Base-by-base conservation (phyloP, 2,888 invertebrate species). In the Geotrupes spiniger region DNA sequence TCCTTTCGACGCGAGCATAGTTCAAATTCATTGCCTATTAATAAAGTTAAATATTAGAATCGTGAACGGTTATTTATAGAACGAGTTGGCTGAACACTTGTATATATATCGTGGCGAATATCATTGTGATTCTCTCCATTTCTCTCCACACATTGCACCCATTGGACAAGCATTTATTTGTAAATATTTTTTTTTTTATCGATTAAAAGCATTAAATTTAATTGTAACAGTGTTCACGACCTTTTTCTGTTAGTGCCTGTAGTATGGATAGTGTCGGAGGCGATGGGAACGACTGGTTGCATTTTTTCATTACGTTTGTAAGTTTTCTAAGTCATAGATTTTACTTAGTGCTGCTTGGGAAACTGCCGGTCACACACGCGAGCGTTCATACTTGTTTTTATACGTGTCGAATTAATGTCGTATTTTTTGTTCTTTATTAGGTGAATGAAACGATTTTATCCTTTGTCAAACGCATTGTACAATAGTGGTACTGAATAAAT, bases 21-120 rank as follows among this genome's bases (percentile, higher is more conserved):
- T 42, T 39, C 36, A 46, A 50, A 45, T 45, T 45, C 38, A 50
- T 44, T 43, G 42, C 42, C 43, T 49, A 43, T 39, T 38, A 39
- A 43, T 43, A 31, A 43, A 38, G 28, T 49, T 36, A 36, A 47
- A 29, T 29, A 25, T 38, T 47, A 39, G 42, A 49, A 38, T 42
- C 45, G 36, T 28, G 44, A 40, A 21, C 21, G 21, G 6, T 21
- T 4, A 21, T 21, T 21, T 21, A 21, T 21, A 21, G 3, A 21
- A 21, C 21, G 6, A 21, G 21, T 21, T 21, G 21, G 6, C 21
- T 33, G 33, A 12, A 33, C 12, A 10, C 15, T 12, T 33, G 33
- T 15, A 4, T 15, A n/a, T 33, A 10, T 14, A 33, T 33, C 14
- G 14, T 12, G 14, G 15, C 5, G 33, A 15, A 33, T n/a, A n/a